Evolutionary conservation across 2,888 invertebrate genomes (phyloP), one percentile per base, ranked within the genome.

Genomic region (Brachypalpus laphriformis): DNA sequence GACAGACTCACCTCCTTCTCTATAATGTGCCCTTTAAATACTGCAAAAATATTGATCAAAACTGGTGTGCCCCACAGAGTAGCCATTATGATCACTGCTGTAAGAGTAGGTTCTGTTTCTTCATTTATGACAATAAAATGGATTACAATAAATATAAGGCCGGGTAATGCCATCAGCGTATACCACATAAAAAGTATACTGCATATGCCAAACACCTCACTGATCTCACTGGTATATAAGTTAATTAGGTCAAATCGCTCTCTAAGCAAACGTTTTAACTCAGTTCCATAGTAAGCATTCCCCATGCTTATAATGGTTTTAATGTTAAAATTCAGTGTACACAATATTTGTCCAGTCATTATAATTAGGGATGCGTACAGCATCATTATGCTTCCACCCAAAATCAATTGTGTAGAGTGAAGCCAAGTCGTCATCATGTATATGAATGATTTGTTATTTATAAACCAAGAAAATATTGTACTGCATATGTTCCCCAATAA

Each of bases 181-280:
- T 57, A 22, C 56, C 8, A 40, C 37, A 42, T 11, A 28, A 25
- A 18, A 9, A 25, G 16, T 37, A 61, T 5, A 18, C 37, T 7
- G 20, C 22, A 49, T 1, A 40, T 3, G 7, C 72, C 72, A 9
- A 51, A 25, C 16, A 34, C 20, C 2, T 8, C 11, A 28, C 61
- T 61, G 1, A 61, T 4, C 8, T 72, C 49, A 11, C 49, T 5
- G 6, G 5, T n/a, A n/a, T 37, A 61, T 1, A 72, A 16, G 3
- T 49, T 14, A 7, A 72, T 18, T 2, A 59, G 1, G 2, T 5
- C 16, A 9, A 25, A 20, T 8, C 61, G n/a, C 9, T 72, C 72
- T 18, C 9, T 37, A 6, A 74, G 42, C 1, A 74, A 9, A 7
- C 3, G 9, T 20, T 45, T 74, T 25, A 74, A 9, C n/a, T 74